Percentiles rank a stretch among this genome's conserved stretches.
phyloP scores from a whole-genome alignment of 2,113 vertebrate genomes.

The Pelusios castaneus region DNA sequence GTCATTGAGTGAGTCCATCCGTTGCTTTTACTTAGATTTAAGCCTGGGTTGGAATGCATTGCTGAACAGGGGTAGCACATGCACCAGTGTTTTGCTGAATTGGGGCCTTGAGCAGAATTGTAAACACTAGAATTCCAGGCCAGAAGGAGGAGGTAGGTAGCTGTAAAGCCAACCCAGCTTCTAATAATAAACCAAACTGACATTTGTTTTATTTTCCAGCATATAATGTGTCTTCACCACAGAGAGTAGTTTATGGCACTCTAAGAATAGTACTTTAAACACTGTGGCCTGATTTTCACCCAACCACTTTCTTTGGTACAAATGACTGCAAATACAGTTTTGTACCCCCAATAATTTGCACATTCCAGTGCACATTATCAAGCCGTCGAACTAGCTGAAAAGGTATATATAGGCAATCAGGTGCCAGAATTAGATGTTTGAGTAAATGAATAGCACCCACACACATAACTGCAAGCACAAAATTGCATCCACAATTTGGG shows the following conservation, averaged over 20 bases:
- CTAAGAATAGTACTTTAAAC: slow-evolving; percentile 55
- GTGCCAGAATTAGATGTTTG: slow-evolving; percentile 69
- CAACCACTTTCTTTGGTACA: slow-evolving; percentile 51
- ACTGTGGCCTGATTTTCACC: slow-evolving; percentile 44
- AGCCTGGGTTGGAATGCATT: neutral
- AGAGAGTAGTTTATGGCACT: slow-evolving; percentile 28
- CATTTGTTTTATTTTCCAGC: slow-evolving; percentile 8
- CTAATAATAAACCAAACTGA: slow-evolving; percentile 42
- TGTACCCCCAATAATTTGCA: slow-evolving; percentile 57
- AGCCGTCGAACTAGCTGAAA: slow-evolving; percentile 64
- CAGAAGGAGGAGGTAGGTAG: slow-evolving; percentile 27
- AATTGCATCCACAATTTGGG: slow-evolving; percentile 21
- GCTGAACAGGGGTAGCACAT: too few species aligned
- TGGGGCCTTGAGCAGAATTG: neutral
- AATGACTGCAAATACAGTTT: slow-evolving; percentile 60
- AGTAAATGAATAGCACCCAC: slow-evolving; percentile 69
- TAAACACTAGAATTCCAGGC: neutral
- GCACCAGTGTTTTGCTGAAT: too few species aligned
- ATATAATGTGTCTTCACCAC: slow-evolving; percentile 1
- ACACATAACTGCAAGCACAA: slow-evolving; percentile 61
- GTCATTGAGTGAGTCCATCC: neutral
- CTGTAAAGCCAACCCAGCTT: slow-evolving; percentile 20
- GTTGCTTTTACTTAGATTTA: slow-evolving; percentile 19
- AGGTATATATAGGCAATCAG: slow-evolving; percentile 63
- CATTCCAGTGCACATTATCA: slow-evolving; percentile 46